Percentiles rank a stretch among this genome's conserved stretches.
phyloP scores from a whole-genome alignment of 2,797 vertebrate genomes.

The Mormyrus proboscirostris region DNA sequence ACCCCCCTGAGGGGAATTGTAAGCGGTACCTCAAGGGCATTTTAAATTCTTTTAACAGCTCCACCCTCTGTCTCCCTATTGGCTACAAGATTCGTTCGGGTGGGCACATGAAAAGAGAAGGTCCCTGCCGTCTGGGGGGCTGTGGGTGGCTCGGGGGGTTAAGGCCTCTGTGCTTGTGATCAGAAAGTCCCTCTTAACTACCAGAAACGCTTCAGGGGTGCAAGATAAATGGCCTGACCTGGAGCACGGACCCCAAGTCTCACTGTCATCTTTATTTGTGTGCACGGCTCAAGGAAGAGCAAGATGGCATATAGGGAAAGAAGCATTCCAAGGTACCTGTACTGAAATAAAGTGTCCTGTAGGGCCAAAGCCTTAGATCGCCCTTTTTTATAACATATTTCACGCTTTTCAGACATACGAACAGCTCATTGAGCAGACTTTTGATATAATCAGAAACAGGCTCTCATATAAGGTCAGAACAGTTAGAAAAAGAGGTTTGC shows the following conservation, averaged over 20 bases:
- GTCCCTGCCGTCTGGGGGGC: background rate
- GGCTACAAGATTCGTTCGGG: background rate
- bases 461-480: background rate
- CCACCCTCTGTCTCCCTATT: background rate
- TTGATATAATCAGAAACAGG: background rate
- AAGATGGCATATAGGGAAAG: background rate
- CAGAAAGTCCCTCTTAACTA: background rate
- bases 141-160: background rate
- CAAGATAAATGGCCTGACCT: background rate
- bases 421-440: background rate
- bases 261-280: background rate
- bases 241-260: background rate
- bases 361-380: too few relatives aligned
- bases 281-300: background rate
- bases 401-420: too few relatives aligned
- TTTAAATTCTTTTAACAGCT: background rate
- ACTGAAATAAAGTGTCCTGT: background rate
- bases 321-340: background rate
- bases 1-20: background rate
- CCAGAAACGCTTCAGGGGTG: background rate
- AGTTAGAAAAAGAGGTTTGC: background rate
- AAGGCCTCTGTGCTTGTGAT: background rate
- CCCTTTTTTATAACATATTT: too few relatives aligned
- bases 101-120: background rate
- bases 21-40: background rate